phyloP scores from a whole-genome alignment of 2,888 invertebrate species.

The Amblyjoppa proteus region DNA sequence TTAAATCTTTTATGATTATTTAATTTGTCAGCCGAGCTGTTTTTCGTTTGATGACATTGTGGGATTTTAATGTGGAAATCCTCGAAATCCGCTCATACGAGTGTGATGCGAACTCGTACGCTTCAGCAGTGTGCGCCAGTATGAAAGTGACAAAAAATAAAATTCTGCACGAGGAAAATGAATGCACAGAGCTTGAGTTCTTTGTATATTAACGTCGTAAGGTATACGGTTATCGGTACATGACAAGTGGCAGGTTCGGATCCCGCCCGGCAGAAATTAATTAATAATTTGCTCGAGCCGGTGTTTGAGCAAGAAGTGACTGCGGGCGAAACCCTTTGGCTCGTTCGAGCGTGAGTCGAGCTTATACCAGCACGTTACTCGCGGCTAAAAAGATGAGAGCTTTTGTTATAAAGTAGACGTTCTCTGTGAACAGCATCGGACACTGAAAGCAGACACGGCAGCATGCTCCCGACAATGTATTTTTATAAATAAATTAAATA shows the following conservation, averaged over 20 bases:
- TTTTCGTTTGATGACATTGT: neutral
- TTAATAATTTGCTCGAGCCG: slow-evolving; percentile 10
- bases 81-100: neutral
- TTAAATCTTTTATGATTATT: neutral
- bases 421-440: slow-evolving; percentile 1
- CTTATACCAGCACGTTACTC: slow-evolving; percentile 13
- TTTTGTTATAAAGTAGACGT: slow-evolving; percentile 18
- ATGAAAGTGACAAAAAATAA: neutral
- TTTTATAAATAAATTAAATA: neutral
- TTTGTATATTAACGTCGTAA: neutral
- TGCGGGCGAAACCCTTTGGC: slow-evolving; percentile 5
- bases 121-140: neutral
- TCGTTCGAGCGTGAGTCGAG: slow-evolving; percentile 8
- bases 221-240: slow-evolving; percentile 12
- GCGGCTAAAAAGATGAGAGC: neutral
- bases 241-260: slow-evolving; percentile 1
- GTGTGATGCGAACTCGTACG: neutral
- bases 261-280: slow-evolving; percentile 17
- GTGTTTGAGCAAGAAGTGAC: slow-evolving; percentile 20
- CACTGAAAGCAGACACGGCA: neutral
- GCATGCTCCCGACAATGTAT: neutral
- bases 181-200: neutral
- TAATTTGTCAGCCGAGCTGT: neutral
- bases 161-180: neutral
- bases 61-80: neutral